These are phyloP conservation scores for Jacana jacana DNA, from an alignment of 2,113 vertebrate genomes.

Conservation along the genomic window DNA sequence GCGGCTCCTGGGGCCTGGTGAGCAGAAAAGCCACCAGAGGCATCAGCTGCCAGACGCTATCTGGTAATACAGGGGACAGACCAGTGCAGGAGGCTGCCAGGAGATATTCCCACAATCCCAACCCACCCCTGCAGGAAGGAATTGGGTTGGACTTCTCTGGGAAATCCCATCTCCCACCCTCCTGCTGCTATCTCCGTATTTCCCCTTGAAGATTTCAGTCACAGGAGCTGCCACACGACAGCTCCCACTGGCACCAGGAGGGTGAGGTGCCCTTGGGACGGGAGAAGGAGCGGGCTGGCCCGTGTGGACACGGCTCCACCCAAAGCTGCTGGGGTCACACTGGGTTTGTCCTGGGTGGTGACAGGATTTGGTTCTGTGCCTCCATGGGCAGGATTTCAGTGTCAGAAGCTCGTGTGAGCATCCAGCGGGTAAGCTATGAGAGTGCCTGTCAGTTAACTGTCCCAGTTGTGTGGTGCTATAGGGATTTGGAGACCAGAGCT, in stretches of 20 bases:
- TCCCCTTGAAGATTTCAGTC: background rate
- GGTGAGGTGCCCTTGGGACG: background rate
- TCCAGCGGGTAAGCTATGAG: background rate
- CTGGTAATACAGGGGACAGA: background rate
- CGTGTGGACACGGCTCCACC: background rate
- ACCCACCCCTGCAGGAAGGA: background rate
- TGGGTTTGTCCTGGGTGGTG: background rate
- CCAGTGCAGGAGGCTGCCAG: background rate
- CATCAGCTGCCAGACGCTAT: background rate
- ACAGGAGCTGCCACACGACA: background rate
- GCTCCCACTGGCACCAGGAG: background rate
- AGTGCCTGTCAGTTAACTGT: conserved; percentile 44
- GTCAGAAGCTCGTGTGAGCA: background rate
- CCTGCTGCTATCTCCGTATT: fast-evolving
- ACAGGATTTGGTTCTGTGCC: background rate
- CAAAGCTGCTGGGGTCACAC: background rate
- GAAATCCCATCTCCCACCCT: background rate
- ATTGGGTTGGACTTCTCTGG: background rate
- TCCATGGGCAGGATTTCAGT: background rate
- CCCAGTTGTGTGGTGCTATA: conserved; percentile 28
- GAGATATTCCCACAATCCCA: background rate
- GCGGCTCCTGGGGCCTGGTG: background rate
- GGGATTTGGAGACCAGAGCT: conserved; percentile 41
- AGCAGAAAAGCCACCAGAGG: background rate
- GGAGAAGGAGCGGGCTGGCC: background rate